Evolutionary conservation across 2,113 vertebrate species (phyloP), one percentile per base, ranked within the genome.

Genomic region (Polyodon spathula): DNA sequence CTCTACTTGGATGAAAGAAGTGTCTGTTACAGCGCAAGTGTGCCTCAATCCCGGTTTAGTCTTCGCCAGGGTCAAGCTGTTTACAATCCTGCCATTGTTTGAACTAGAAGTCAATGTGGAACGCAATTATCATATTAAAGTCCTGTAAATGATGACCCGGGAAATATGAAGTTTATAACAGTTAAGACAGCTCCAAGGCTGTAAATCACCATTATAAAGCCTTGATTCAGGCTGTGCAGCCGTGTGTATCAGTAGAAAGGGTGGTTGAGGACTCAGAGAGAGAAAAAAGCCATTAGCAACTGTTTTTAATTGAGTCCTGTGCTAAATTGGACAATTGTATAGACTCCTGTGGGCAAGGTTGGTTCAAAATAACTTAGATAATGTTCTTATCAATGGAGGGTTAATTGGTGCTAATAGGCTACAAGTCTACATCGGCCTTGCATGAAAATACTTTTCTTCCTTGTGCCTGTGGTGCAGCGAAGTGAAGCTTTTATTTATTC

Each of bases 11-110:
- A n/a, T n/a, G n/a, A 46, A 60, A 46, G 43, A 60, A 6, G 27
- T 6, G 6, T 50, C 11, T 51, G 44, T 51, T 54, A 54, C 16
- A 17, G 53, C 15, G 9, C 5, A 27, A 54, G 37, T 40, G 54
- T 50, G 43, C 39, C 43, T 56, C 46, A 66, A 46, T 60, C 46
- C n/a, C 55, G 53, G 73, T 16, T 77, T 66, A 78, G 72, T 78
- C 63, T 76, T 74, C 70, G 68, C 76, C 63, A 65, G 73, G 46
- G 70, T 81, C 58, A 73, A 66, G 69, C 78, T 71, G 43, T 11
- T 56, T 59, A 82, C 76, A 87, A 81, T 62, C 42, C 71, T 65
- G 51, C 67, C 70, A 69, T 85, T 84, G 78, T 86, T 56, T 66
- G 70, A 61, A 61, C 8, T 61, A 65, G 53, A 37, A 5, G 68